phyloP scores from a whole-genome alignment of 2,113 vertebrate genomes.

The Siphamia tubifer region DNA sequence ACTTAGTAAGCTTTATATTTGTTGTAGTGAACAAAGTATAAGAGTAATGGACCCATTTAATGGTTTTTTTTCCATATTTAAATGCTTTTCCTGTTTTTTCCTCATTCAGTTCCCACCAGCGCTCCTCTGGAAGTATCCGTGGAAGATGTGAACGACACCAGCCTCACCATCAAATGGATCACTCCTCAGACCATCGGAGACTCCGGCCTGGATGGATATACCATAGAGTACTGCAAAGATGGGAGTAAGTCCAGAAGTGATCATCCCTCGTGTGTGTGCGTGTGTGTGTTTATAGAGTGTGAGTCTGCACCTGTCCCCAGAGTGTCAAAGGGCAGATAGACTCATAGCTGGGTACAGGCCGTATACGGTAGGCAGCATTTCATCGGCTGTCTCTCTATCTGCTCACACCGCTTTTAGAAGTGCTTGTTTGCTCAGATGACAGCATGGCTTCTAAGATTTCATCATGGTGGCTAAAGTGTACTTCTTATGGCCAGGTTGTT shows the following conservation, averaged over 20 bases:
- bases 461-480: conserved; percentile 18
- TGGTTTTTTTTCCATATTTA: background rate
- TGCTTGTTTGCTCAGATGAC: conserved; percentile 55
- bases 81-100: background rate
- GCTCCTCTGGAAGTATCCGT: conserved; percentile 80
- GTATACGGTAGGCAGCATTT: conserved; percentile 68
- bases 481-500: conserved; percentile 55
- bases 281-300: background rate
- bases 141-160: conserved; percentile 85
- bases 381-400: conserved; percentile 63
- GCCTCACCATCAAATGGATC: conserved; percentile 86
- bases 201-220: conserved; percentile 84
- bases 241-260: conserved; percentile 85
- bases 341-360: conserved; percentile 49
- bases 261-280: background rate
- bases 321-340: conserved; percentile 69
- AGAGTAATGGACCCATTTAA: background rate
- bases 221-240: conserved; percentile 87
- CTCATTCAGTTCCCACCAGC: conserved; percentile 80
- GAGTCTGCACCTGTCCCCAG: conserved; percentile 70
- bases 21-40: background rate
- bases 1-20: no score
- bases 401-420: conserved; percentile 72
- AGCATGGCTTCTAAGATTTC: conserved; percentile 54
- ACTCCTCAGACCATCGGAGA: conserved; percentile 79